Conservation (phyloP, 1,140 invertebrate species). For the Phocides pigmalion region DNA sequence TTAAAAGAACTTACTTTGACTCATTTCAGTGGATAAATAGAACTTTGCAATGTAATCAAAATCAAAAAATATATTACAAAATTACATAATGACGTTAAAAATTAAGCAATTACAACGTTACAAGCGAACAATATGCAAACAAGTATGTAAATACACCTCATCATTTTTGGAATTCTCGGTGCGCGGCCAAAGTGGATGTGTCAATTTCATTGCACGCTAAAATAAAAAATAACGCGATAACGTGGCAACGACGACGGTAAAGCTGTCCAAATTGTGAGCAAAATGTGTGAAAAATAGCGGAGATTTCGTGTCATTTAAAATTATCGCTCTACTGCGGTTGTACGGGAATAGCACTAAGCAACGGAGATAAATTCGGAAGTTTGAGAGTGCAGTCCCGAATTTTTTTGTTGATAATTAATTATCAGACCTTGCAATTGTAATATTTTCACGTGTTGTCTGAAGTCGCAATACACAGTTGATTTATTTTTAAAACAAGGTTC, state of each 20-base stretch:
- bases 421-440: too few species aligned
- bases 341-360: constrained; percentile 49
- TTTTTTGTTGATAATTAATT: constrained; percentile 6
- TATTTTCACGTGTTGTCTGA: too few species aligned
- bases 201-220: constrained; percentile 31
- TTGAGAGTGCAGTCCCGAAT: constrained; percentile 6
- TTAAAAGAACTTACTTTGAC: too few species aligned
- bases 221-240: constrained; percentile 34
- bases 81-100: constrained; percentile 1
- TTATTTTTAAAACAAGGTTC: too few species aligned
- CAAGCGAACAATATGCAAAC: constrained; percentile 20
- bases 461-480: too few species aligned
- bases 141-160: constrained; percentile 22
- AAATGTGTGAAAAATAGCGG: constrained; percentile 42
- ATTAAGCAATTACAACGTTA: constrained; percentile 22
- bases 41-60: constrained; percentile 1
- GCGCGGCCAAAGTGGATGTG: constrained; percentile 30
- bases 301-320: constrained; percentile 51
- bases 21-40: too few species aligned
- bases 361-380: constrained; percentile 56
- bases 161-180: constrained; percentile 26
- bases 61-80: background rate
- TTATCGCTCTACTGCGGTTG: constrained; percentile 46
- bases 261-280: constrained; percentile 33
- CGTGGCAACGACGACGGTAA: constrained; percentile 24